phyloP scores from a whole-genome alignment of 2,888 invertebrate species.

The Leucoma salicis region DNA sequence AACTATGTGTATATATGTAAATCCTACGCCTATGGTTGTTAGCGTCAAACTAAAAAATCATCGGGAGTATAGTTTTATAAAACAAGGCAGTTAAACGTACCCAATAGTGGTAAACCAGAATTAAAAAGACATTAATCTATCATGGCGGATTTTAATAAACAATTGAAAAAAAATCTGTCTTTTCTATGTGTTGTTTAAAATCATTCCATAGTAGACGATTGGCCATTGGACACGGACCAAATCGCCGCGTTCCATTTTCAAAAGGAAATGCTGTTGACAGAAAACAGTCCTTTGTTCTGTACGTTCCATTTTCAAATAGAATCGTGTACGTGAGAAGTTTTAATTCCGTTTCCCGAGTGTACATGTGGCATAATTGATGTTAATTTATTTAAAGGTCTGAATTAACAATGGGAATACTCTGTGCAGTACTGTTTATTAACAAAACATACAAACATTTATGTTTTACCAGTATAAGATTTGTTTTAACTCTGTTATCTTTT shows the following conservation, averaged over 20 bases:
- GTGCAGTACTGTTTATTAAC: neutral
- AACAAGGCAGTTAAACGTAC: no score
- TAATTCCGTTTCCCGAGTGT: conserved; percentile 36
- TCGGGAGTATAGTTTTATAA: no score
- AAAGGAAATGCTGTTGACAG: conserved; percentile 71
- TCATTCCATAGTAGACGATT: conserved; percentile 46
- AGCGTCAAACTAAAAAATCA: no score
- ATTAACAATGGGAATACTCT: conserved; percentile 22
- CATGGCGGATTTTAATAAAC: conserved; percentile 24
- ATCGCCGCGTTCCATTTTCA: conserved; percentile 66
- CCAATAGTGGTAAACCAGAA: no score
- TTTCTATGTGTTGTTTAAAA: conserved; percentile 46
- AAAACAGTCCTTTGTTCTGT: conserved; percentile 69
- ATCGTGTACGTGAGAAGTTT: conserved; percentile 47
- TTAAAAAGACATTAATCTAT: no score
- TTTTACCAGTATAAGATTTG: neutral
- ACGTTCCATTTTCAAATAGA: conserved; percentile 56
- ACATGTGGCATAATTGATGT: conserved; percentile 41
- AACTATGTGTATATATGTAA: no score
- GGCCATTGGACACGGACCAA: conserved; percentile 45
- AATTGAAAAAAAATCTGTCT: conserved; percentile 39
- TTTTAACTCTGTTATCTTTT: no score
- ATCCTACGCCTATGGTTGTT: no score
- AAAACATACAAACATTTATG: neutral
- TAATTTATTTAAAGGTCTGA: conserved; percentile 39